Evolutionary conservation across 2,888 invertebrate species (phyloP).

Genomic region (Bellardia bayeri): DNA sequence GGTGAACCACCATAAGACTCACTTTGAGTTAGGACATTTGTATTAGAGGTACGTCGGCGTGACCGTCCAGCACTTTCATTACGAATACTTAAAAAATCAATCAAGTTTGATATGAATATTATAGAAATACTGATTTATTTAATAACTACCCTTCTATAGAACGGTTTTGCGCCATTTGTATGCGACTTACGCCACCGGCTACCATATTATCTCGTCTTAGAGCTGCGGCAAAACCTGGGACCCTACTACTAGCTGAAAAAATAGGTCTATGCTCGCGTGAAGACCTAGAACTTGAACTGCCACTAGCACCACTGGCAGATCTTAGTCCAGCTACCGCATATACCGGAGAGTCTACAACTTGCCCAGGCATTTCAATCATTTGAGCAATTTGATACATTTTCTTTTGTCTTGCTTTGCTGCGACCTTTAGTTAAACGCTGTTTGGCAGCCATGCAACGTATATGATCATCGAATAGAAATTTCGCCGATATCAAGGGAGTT

Average conservation of each 20-base stretch:
- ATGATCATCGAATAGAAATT: slow-evolving; percentile 99
- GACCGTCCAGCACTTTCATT: slow-evolving; percentile 79
- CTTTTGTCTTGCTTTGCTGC: slow-evolving; percentile 96
- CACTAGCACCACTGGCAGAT: slow-evolving; percentile 70
- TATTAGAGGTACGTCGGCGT: slow-evolving; percentile 85
- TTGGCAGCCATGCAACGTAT: slow-evolving; percentile 99
- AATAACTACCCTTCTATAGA: slow-evolving; percentile 81
- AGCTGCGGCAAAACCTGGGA: slow-evolving; percentile 87
- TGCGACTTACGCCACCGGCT: slow-evolving; percentile 81
- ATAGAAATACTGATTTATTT: not conserved
- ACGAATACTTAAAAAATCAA: slow-evolving; percentile 76
- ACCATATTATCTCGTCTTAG: slow-evolving; percentile 84
- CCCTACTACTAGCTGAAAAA: slow-evolving; percentile 84
- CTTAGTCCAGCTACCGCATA: slow-evolving; percentile 81
- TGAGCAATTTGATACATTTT: slow-evolving; percentile 98
- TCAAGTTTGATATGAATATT: slow-evolving; percentile 6
- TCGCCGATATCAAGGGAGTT: slow-evolving; percentile 93
- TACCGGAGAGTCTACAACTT: slow-evolving; percentile 80
- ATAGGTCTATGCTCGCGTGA: slow-evolving; percentile 85
- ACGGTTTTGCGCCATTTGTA: slow-evolving; percentile 83
- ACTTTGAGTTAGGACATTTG: slow-evolving; percentile 82
- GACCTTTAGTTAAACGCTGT: slow-evolving; percentile 92
- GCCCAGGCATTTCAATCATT: slow-evolving; percentile 91
- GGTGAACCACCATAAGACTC: slow-evolving; percentile 67
- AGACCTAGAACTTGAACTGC: slow-evolving; percentile 78